Evolutionary conservation across 92 coral and sea anemone species (phyloP).

Genomic region (Diadumene lineata): DNA sequence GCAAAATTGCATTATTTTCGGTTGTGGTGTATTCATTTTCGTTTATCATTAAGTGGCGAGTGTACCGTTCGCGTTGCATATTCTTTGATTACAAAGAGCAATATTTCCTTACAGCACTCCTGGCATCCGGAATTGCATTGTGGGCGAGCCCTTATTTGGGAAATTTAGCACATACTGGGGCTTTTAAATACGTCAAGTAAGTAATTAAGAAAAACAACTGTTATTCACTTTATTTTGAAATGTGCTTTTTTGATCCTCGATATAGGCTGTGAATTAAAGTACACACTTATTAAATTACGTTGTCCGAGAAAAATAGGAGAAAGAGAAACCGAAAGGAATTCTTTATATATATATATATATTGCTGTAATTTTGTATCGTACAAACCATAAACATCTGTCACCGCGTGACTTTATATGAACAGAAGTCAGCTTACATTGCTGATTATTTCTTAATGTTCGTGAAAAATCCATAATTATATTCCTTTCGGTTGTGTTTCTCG

Average conservation of each 20-base stretch:
- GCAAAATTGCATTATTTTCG: slow-evolving; percentile 62
- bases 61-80: slow-evolving; percentile 46
- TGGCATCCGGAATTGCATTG: slow-evolving; percentile 60
- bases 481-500: too few relatives aligned
- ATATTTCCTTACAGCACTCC: slow-evolving; percentile 48
- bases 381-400: too few relatives aligned
- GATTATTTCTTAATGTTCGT: too few relatives aligned
- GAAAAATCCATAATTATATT: too few relatives aligned
- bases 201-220: background rate
- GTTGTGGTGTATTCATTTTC: slow-evolving; percentile 64
- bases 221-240: too few relatives aligned
- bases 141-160: slow-evolving; percentile 87
- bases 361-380: too few relatives aligned
- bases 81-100: slow-evolving; percentile 31
- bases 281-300: too few relatives aligned
- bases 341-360: too few relatives aligned
- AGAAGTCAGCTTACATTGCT: too few relatives aligned
- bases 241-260: background rate
- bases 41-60: slow-evolving; percentile 76
- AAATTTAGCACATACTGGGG: slow-evolving; percentile 55
- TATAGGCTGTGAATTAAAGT: background rate
- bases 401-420: too few relatives aligned
- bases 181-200: slow-evolving; percentile 72
- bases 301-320: too few relatives aligned
- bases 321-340: too few relatives aligned